These are phyloP conservation scores for Zoanthus gigantus DNA, from an alignment of 92 coral and sea anemone species.

Conservation along the genomic window DNA sequence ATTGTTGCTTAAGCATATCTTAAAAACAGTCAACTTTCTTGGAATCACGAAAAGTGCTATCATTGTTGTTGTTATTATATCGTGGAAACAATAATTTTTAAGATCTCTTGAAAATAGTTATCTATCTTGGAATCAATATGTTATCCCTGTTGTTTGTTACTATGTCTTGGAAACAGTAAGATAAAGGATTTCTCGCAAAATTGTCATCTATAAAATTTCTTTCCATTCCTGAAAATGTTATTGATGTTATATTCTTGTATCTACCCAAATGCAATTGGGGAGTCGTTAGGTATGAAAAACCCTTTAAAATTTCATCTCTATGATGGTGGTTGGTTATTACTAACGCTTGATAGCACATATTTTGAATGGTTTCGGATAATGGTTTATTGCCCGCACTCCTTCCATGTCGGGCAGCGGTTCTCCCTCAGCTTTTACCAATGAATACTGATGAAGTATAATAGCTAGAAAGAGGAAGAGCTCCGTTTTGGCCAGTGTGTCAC, in stretches of 20 bases:
- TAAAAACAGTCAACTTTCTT: neutral
- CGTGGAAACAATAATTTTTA: neutral
- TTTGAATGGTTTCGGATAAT: constrained; percentile 18
- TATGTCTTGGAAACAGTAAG: too few species aligned
- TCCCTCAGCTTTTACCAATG: constrained; percentile 14
- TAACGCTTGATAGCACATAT: constrained; percentile 29
- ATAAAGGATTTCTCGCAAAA: too few species aligned
- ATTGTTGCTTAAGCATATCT: neutral
- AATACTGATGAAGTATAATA: constrained; percentile 31
- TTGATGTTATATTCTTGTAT: too few species aligned
- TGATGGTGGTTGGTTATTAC: neutral
- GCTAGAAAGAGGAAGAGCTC: constrained; percentile 28
- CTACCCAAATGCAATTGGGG: too few species aligned
- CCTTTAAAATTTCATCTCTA: too few species aligned
- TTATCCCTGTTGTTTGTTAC: too few species aligned
- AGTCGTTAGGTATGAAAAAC: too few species aligned
- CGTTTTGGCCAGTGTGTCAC: constrained; percentile 31
- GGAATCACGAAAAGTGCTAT: neutral
- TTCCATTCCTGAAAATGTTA: too few species aligned
- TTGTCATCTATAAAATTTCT: too few species aligned
- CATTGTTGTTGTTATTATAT: neutral
- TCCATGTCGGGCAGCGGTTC: constrained; percentile 37
- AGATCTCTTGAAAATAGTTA: neutral
- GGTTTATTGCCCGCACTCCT: constrained; percentile 32
- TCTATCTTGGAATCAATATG: neutral